Percentiles rank a stretch among this genome's conserved stretches.
Evolutionary conservation across 92 coral and sea anemone species (phyloP).

Genomic region (Porites lobata): DNA sequence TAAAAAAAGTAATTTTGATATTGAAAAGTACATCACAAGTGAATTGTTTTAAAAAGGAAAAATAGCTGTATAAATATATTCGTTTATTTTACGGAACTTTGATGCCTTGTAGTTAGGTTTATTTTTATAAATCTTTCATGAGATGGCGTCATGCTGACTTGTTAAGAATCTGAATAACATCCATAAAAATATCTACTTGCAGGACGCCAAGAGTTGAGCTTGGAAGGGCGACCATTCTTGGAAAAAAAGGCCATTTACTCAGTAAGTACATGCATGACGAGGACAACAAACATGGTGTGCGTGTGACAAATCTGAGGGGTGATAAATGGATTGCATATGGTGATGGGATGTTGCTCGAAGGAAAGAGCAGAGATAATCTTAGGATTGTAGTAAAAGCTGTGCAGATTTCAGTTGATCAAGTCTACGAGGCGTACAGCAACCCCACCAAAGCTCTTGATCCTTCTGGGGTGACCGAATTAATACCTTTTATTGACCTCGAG

Average conservation of each 20-base stretch:
- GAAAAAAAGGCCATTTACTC: conserved; percentile 56
- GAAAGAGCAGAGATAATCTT: conserved; percentile 35
- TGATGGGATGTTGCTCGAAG: conserved; percentile 61
- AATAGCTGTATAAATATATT: too few species aligned
- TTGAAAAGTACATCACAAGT: too few species aligned
- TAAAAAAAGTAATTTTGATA: too few species aligned
- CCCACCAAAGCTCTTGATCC: conserved; percentile 17
- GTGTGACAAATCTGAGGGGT: conserved; percentile 69
- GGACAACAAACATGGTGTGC: conserved; percentile 76
- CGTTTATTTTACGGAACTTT: too few species aligned
- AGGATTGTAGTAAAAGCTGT: conserved; percentile 48
- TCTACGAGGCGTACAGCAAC: conserved; percentile 42
- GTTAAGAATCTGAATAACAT: background rate
- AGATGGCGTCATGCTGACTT: background rate
- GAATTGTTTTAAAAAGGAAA: too few species aligned
- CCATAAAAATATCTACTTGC: background rate
- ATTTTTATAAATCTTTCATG: background rate
- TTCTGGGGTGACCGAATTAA: conserved; percentile 42
- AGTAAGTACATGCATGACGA: conserved; percentile 85
- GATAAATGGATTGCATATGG: conserved; percentile 85
- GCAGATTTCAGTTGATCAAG: conserved; percentile 68
- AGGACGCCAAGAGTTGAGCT: conserved; percentile 80
- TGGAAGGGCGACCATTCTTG: conserved; percentile 10
- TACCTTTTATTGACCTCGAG: conserved; percentile 64
- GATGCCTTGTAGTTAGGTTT: too few species aligned